A percentile compares a stretch with the other conserved stretches of the same genome.
phyloP scores from a whole-genome alignment of 2,113 vertebrate species.

The Corythornis vintsioides region DNA sequence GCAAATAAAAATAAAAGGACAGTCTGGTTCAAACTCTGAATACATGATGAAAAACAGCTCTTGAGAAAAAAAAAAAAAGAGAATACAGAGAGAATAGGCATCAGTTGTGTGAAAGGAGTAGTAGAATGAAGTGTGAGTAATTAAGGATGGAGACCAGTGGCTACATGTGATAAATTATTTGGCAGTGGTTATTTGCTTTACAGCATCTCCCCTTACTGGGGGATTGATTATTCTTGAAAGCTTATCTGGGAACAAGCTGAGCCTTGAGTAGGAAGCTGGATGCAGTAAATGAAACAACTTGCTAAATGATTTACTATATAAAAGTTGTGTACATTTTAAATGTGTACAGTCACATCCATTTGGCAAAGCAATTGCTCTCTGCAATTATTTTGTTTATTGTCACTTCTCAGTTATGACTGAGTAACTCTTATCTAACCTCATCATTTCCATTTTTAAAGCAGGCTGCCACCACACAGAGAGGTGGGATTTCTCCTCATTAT shows the following conservation, averaged over 20 bases:
- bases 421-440: constrained; percentile 1
- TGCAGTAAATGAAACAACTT: constrained; percentile 38
- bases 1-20: neutral
- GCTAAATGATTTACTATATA: constrained; percentile 35
- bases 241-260: constrained; percentile 49
- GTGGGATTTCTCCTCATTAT: neutral
- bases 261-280: neutral
- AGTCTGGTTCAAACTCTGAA: constrained; percentile 27
- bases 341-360: constrained; percentile 21
- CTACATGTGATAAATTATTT: constrained; percentile 65
- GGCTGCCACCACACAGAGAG: neutral
- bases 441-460: neutral
- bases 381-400: neutral
- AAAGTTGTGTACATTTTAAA: constrained; percentile 48
- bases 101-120: neutral
- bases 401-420: constrained; percentile 8
- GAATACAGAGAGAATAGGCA: neutral
- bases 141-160: constrained; percentile 44
- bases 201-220: constrained; percentile 54
- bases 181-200: constrained; percentile 59
- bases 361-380: constrained; percentile 18
- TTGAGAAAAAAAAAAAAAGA: neutral
- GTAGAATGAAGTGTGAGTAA: constrained; percentile 37
- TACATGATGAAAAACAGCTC: neutral
- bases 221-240: constrained; percentile 61